A percentile compares a stretch with the other conserved stretches of the same genome.
Evolutionary conservation across 2,113 vertebrate genomes (phyloP).

Genomic region (Plecotus auritus): DNA sequence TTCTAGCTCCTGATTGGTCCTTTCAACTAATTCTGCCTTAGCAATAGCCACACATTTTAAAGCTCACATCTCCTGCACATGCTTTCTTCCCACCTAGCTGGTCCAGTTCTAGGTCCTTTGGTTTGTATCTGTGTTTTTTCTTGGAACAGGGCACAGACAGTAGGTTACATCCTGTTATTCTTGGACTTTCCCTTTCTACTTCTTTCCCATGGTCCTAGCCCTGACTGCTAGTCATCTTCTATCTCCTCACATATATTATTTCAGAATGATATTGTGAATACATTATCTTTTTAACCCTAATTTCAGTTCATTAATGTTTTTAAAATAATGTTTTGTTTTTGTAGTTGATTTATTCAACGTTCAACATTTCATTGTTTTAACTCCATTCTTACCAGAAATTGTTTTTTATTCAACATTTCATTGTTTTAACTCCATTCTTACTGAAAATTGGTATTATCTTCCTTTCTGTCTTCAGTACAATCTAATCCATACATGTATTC

Average conservation of each 20-base stretch:
- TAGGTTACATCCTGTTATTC: too few species aligned
- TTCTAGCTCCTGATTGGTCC: too few species aligned
- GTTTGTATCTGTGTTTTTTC: too few species aligned
- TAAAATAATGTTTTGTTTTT: background rate
- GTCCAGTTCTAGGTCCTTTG: too few species aligned
- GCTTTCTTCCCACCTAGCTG: too few species aligned
- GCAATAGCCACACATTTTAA: too few species aligned
- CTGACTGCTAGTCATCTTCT: too few species aligned
- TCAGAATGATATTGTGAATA: background rate
- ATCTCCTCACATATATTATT: background rate
- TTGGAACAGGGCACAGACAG: too few species aligned
- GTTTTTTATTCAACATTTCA: background rate
- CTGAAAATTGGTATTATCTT: background rate
- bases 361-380: background rate
- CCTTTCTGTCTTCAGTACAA: background rate
- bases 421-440: background rate
- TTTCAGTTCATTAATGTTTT: background rate
- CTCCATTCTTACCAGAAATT: background rate
- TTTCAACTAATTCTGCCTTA: too few species aligned
- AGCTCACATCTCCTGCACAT: too few species aligned
- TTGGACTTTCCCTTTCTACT: too few species aligned
- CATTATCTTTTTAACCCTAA: background rate
- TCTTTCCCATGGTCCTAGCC: too few species aligned
- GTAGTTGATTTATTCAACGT: background rate
- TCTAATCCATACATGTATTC: background rate